A percentile compares a stretch with the other conserved stretches of the same genome.
Conservation (phyloP, 1,140 invertebrate genomes). For the Chironomus tepperi region DNA sequence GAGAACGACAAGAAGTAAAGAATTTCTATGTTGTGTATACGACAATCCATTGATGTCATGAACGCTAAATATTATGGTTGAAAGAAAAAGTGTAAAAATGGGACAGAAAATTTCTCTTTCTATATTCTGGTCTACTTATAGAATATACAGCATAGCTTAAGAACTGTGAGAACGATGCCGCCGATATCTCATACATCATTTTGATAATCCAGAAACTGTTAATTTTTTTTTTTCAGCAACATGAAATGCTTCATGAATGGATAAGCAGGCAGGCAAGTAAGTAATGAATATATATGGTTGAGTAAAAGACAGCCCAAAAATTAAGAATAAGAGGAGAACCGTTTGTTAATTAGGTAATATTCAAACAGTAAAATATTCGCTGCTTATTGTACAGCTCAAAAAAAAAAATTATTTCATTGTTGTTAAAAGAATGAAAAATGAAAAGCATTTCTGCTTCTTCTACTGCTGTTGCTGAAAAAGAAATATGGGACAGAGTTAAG, state of each 20-base stretch:
- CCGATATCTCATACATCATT: not conserved
- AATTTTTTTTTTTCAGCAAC: not conserved
- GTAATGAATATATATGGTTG: not conserved
- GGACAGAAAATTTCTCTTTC: not conserved
- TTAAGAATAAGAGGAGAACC: not conserved
- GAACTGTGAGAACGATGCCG: not conserved
- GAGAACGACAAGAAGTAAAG: no score
- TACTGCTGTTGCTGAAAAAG: not conserved
- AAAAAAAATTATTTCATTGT: no score
- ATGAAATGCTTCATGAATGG: not conserved
- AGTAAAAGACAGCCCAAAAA: not conserved
- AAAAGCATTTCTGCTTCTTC: no score
- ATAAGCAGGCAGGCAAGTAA: not conserved
- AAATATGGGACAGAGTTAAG: conserved; percentile 12
- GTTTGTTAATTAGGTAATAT: conserved; percentile 7
- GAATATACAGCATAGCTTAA: not conserved
- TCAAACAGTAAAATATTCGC: not conserved
- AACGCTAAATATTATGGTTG: not conserved
- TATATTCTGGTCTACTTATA: not conserved
- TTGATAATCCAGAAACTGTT: conserved; percentile 7
- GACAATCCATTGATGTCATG: no score
- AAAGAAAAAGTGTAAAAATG: conserved; percentile 14
- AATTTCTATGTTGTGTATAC: no score
- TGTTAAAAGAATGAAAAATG: no score
- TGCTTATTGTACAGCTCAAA: not conserved